Conservation (phyloP, 2,797 vertebrate species). For the Carapus acus region DNA sequence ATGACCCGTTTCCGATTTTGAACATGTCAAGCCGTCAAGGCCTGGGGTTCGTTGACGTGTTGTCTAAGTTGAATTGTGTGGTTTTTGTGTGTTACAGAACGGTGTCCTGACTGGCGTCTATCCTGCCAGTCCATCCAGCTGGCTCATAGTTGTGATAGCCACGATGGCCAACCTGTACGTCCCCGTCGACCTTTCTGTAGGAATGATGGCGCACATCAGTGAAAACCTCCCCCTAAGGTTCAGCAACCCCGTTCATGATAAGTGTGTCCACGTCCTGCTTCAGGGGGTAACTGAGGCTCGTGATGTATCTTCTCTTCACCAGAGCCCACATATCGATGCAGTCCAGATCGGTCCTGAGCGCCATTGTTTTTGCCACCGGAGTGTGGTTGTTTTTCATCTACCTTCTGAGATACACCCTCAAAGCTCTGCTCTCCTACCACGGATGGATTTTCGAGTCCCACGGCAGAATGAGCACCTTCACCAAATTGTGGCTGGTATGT, state of each 20-base stretch:
- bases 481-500: conserved; percentile 85
- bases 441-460: conserved; percentile 95
- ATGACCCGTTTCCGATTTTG: neutral
- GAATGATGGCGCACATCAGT: conserved; percentile 78
- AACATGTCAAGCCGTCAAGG: neutral
- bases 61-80: neutral
- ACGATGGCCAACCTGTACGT: conserved; percentile 85
- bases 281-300: conserved; percentile 4
- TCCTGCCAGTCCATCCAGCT: conserved; percentile 89
- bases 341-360: conserved; percentile 72
- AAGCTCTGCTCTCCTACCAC: conserved; percentile 87
- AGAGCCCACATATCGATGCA: conserved; percentile 67
- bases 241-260: conserved; percentile 31
- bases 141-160: conserved; percentile 82
- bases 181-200: conserved; percentile 80
- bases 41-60: no score
- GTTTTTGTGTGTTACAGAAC: conserved; percentile 71
- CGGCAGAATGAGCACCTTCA: conserved; percentile 76
- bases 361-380: conserved; percentile 83
- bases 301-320: conserved; percentile 40
- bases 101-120: conserved; percentile 87
- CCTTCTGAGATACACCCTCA: conserved; percentile 80
- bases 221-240: conserved; percentile 78
- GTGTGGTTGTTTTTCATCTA: conserved; percentile 84
- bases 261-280: neutral